A percentile compares a stretch with the other conserved stretches of the same genome.
phyloP scores from a whole-genome alignment of 2,113 vertebrate genomes.

The Emydura subglobosa region DNA sequence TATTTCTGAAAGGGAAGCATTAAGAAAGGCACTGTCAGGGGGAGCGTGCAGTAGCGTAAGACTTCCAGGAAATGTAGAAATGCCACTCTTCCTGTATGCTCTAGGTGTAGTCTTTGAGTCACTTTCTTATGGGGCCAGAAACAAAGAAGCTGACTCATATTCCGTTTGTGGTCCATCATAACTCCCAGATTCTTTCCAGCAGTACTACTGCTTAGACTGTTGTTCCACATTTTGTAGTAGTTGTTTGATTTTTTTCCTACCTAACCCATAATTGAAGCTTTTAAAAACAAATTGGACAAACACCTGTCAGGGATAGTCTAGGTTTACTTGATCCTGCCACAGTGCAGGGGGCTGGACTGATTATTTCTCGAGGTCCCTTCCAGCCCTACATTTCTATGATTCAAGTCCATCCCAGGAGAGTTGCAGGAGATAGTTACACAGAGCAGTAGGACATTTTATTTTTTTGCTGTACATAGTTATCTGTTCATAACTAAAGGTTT shows the following conservation, averaged over 20 bases:
- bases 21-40: not conserved
- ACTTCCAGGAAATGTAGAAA: too few relatives aligned
- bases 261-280: not conserved
- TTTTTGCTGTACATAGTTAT: not conserved
- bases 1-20: not conserved
- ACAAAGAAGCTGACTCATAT: not conserved
- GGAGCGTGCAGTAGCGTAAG: not conserved
- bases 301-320: not conserved
- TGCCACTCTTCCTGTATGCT: too few relatives aligned
- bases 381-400: not conserved
- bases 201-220: not conserved
- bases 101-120: not conserved
- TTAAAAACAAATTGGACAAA: not conserved
- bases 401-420: not conserved
- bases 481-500: not conserved
- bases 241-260: not conserved
- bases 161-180: not conserved
- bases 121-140: not conserved
- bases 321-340: not conserved
- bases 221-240: not conserved
- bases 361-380: not conserved
- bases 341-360: not conserved
- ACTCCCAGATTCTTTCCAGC: not conserved
- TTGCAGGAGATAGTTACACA: not conserved
- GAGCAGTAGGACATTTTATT: not conserved